Base-by-base conservation (phyloP, 2,888 invertebrate species). In the Orgyia antiqua region DNA sequence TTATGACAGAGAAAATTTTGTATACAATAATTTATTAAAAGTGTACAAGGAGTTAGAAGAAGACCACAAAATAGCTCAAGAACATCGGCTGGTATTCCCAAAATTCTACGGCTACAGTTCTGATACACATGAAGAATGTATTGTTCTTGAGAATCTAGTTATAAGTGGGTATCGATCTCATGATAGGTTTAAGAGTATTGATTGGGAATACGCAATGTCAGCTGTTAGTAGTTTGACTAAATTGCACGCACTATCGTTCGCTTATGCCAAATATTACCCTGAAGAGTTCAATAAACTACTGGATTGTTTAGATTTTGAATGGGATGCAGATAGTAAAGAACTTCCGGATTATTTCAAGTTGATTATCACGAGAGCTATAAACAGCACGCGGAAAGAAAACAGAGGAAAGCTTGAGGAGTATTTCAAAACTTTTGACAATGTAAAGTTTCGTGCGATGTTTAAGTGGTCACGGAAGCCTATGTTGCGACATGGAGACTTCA, bases 181-280 rank as follows among this genome's bases (percentile, higher is more conserved):
- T 27, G 45, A 61, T 11, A 51, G 55, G 37, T 34, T 48, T 5
- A 39, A 36, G 15, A 28, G 50, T 4, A 26, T 66, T 4, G 42
- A 53, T 20, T 52, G 37, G n/a, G n/a, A n/a, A n/a, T n/a, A n/a
- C n/a, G n/a, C n/a, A n/a, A 29, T 35, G 1, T 28, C 47, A 4
- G 40, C 53, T 2, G 20, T 63, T 6, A 23, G 8, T 4, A 24
- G 33, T 4, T 17, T 39, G 7, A 28, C 33, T 5, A 58, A 52
- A 31, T 49, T 63, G n/a, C 68, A 70, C 36, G 66, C 65, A 0
- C 36, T 64, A 3, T 62, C 72, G 0, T 52, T 70, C 9, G 70
- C 68, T 0, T 54, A 58, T 27, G 45, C 41, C n/a, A 47, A 55
- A 18, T 55, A 61, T 26, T 9, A 58, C 9, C 69, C 63, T 1